A percentile compares a stretch with the other conserved stretches of the same genome.
phyloP scores from a whole-genome alignment of 2,113 vertebrate genomes.

The Orthonyx spaldingii region DNA sequence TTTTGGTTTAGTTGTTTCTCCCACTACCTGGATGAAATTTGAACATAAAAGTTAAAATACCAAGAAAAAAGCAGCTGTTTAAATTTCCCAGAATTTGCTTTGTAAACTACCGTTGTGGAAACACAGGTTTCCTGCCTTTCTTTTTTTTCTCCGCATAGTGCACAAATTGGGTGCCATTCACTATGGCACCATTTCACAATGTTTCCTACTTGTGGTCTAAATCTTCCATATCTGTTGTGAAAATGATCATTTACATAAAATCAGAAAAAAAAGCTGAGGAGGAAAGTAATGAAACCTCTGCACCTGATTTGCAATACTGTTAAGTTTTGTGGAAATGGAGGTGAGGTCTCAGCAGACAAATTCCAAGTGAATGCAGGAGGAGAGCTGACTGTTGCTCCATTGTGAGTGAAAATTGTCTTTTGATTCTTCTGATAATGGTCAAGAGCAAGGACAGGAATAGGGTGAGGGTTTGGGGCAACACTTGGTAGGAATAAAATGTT shows the following conservation, averaged over 20 bases:
- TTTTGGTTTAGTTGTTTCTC: not conserved
- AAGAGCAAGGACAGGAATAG: not conserved
- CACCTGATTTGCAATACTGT: fast-evolving
- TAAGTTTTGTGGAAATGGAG: not conserved
- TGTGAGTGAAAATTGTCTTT: not conserved
- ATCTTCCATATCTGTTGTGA: not conserved
- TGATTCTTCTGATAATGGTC: not conserved
- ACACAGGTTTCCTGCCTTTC: not conserved
- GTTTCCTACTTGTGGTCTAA: not conserved
- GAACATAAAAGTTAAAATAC: constrained; percentile 33
- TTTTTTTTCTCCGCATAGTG: no score
- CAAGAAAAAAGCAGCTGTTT: constrained; percentile 2
- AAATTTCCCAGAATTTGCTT: constrained; percentile 34
- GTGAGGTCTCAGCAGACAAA: fast-evolving
- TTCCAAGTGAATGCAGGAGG: fast-evolving
- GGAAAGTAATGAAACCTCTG: not conserved
- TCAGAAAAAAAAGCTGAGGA: not conserved
- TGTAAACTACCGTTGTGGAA: not conserved
- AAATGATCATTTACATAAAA: not conserved
- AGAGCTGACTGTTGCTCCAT: not conserved
- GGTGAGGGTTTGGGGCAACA: not conserved
- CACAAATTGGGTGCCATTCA: not conserved
- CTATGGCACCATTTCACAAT: no score
- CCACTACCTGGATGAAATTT: constrained; percentile 42
- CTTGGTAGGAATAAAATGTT: not conserved